Evolutionary conservation across 2,797 vertebrate species (phyloP), one percentile per base, ranked within the genome.

Genomic region (Tympanoctomys barrerae): DNA sequence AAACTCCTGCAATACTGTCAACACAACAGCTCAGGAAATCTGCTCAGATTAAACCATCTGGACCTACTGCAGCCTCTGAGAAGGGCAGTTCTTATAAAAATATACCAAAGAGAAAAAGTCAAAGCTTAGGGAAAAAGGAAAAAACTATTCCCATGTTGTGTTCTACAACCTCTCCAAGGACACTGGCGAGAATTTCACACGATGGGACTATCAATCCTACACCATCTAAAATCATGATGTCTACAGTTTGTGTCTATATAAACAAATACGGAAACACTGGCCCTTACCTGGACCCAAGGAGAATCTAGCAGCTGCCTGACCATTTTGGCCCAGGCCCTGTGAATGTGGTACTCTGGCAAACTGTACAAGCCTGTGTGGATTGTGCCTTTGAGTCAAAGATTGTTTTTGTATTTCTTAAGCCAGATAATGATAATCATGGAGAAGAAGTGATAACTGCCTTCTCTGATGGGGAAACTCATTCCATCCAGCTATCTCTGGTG

Each of bases 221-320:
- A 95, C 86, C 98, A 96, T 98, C 98, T 98, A 98, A 99, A 80
- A 98, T 99, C 18, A 99, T 99, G 97, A 99, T 99, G 96, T 99
- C 99, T 66, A 99, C 99, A 98, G 99, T 99, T 97, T 99, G 99
- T 94, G 99, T 99, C 80, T 99, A 99, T 54, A 98, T 99, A 97
- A 99, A 99, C 96, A 99, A 99, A 97, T 99, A 99, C 66, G 99
- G 99, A 81, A 99, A 99, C 98, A 99, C 98, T 36, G 99, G 99
- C 10, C 99, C 99, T 86, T 99, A 99, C 96, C 98, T 99, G 98
- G 99, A 99, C 98, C 99, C 99, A 91, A 99, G 99, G 98, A 99
- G 99, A 97, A 99, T 99, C 97, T 99, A 99, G 98, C 99, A 98
- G 89, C 99, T 99, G 96, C 99, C 99, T 6, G 99, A 99, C 97